Evolutionary conservation across 2,113 vertebrate genomes (phyloP).

Genomic region (Tupaia tana): DNA sequence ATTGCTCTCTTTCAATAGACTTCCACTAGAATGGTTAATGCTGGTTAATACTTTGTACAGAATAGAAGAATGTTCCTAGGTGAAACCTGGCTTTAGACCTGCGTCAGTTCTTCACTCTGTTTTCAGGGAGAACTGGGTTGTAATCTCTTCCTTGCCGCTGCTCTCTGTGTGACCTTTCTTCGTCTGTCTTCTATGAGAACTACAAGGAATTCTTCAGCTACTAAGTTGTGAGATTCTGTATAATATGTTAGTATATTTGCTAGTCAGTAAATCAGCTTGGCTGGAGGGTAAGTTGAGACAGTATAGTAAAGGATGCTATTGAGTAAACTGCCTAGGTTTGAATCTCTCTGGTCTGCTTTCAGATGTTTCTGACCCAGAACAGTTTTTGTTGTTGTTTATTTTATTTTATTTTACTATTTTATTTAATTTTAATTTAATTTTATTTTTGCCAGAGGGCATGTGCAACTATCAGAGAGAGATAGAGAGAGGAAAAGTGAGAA

Average conservation of each 20-base stretch:
- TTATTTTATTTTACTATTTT: too few species aligned
- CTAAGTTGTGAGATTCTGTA: background rate
- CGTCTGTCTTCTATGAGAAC: background rate
- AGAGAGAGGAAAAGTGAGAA: too few species aligned
- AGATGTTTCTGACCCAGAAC: background rate
- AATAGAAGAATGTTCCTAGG: background rate
- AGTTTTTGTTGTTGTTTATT: background rate
- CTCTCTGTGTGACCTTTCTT: background rate
- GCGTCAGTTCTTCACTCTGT: background rate
- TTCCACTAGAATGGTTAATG: background rate
- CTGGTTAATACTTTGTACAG: background rate
- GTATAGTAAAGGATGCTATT: background rate
- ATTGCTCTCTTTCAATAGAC: background rate
- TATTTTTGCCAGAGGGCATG: too few species aligned
- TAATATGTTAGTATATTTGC: background rate
- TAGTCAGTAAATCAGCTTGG: background rate
- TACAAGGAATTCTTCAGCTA: background rate
- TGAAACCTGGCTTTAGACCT: background rate
- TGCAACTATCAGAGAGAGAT: too few species aligned
- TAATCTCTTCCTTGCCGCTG: background rate
- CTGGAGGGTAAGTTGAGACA: background rate
- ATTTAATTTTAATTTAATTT: too few species aligned
- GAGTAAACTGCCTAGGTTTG: background rate
- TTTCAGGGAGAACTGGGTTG: background rate
- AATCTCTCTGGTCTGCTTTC: background rate